Base-by-base conservation (phyloP, 2,888 invertebrate species). In the Serripes groenlandicus region DNA sequence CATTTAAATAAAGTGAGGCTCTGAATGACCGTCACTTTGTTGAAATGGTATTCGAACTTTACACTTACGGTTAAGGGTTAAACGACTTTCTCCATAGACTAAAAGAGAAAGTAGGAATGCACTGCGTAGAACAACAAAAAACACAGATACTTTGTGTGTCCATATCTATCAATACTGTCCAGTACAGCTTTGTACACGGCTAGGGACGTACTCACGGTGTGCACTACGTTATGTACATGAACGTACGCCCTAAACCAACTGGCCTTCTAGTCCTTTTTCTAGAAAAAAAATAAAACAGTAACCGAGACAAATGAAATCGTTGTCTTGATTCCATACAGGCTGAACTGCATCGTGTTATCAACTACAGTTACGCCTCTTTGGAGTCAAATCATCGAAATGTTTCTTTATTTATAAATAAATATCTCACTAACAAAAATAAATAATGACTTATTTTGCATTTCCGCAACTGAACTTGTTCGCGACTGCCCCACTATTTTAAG, bases 231-330 rank as follows among this genome's bases (percentile, higher is more conserved):
- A 23, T 26, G 21, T n/a, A 56, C 23, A 35, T 68, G 49, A 56
- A 26, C 23, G 56, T 23, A n/a, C 23, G 56, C 56, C 28, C 56
- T 26, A 56, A 21, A 56, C 11, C 23, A 21, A 54, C 70, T 71
- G 75, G 80, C 78, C 70, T 30, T 84, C 83, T 80, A 84, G 83
- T 80, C 75, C 42, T 56, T 72, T 77, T 34, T 80, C 80, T 80
- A 84, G 83, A 80, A 58, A n/a, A n/a, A n/a, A n/a, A 56, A 75
- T 69, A 71, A 71, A 75, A 66, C 49, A 58, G 52, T 23, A 60
- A 66, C 34, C 75, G 80, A 80, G 80, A 80, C 80, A 79, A 54
- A 58, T 28, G n/a, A n/a, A n/a, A n/a, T n/a, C n/a, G n/a, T n/a
- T n/a, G n/a, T n/a, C n/a, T n/a, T n/a, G n/a, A n/a, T n/a, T n/a